A percentile compares a stretch with the other conserved stretches of the same genome.
Conservation (phyloP, 2,113 vertebrate genomes). For the Chamaetylas fuelleborni region DNA sequence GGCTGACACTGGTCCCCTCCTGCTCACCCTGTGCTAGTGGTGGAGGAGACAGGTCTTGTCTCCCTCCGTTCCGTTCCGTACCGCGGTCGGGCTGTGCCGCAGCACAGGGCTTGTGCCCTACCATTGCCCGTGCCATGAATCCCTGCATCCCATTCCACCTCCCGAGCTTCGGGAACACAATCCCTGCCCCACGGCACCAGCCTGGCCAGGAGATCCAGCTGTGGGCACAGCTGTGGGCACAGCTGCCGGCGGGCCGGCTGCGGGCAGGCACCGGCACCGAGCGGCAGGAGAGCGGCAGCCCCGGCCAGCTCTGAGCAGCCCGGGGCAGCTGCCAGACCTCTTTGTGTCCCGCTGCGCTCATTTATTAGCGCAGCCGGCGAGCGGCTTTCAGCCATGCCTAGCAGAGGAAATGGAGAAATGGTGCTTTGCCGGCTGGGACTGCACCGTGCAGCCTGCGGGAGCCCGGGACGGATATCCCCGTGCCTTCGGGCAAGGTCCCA, state of each 20-base stretch:
- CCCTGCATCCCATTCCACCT: background rate
- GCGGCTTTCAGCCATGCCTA: background rate
- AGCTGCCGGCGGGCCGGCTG: background rate
- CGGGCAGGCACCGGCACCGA: background rate
- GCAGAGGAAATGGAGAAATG: background rate
- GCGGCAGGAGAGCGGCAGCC: background rate
- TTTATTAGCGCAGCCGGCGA: constrained; percentile 20
- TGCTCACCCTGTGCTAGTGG: background rate
- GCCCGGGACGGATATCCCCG: accelerated
- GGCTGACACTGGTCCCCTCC: background rate
- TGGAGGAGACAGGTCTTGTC: accelerated
- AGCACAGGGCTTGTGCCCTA: background rate
- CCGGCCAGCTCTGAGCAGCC: background rate
- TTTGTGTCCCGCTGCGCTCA: background rate
- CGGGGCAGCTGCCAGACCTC: constrained; percentile 25
- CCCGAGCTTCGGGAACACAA: accelerated
- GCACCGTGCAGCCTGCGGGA: accelerated
- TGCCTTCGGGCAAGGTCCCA: background rate
- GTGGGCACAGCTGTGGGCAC: background rate
- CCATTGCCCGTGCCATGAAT: accelerated
- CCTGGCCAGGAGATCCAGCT: background rate
- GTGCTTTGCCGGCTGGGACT: background rate
- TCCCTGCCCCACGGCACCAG: accelerated
- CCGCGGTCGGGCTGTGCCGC: background rate
- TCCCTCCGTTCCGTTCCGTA: accelerated